Conservation (phyloP, 2,888 invertebrate species). For the Sycophila texana region DNA sequence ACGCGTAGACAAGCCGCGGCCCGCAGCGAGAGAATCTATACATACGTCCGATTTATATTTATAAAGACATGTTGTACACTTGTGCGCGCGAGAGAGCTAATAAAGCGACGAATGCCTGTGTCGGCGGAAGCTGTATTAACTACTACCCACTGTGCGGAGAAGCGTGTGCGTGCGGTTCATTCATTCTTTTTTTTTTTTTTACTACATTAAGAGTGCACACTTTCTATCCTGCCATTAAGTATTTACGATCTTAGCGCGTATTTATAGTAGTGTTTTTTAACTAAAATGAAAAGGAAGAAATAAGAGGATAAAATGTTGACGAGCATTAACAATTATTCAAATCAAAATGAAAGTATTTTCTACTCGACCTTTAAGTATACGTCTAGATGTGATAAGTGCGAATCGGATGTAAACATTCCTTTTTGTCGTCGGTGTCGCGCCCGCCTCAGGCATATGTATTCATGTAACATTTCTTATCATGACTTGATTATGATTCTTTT, state of each 20-base stretch:
- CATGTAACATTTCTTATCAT: constrained; percentile 47
- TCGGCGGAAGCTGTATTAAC: constrained; percentile 20
- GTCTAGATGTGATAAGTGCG: constrained; percentile 57
- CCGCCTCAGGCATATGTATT: constrained; percentile 45
- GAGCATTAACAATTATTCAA: constrained; percentile 43
- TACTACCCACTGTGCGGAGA: constrained; percentile 36
- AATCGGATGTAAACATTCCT: constrained; percentile 56
- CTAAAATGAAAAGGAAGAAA: constrained; percentile 2
- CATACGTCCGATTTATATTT: constrained; percentile 53
- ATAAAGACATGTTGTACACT: constrained; percentile 30
- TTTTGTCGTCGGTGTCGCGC: constrained; percentile 52
- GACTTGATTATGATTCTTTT: constrained; percentile 37
- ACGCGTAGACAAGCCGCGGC: constrained; percentile 17
- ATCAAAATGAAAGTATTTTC: constrained; percentile 57
- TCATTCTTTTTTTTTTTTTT: constrained; percentile 21
- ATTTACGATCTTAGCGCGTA: constrained; percentile 53
- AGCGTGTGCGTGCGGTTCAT: constrained; percentile 35
- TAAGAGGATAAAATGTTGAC: constrained; percentile 14
- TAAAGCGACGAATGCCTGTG: not conserved
- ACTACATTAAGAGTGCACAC: constrained; percentile 45
- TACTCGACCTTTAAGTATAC: constrained; percentile 54
- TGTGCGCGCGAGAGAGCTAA: constrained; percentile 24
- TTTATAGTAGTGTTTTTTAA: constrained; percentile 37
- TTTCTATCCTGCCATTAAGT: constrained; percentile 57
- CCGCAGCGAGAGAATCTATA: constrained; percentile 35